Base-by-base conservation (phyloP, 2,113 vertebrate genomes). In the Melanerpes aurifrons region DNA sequence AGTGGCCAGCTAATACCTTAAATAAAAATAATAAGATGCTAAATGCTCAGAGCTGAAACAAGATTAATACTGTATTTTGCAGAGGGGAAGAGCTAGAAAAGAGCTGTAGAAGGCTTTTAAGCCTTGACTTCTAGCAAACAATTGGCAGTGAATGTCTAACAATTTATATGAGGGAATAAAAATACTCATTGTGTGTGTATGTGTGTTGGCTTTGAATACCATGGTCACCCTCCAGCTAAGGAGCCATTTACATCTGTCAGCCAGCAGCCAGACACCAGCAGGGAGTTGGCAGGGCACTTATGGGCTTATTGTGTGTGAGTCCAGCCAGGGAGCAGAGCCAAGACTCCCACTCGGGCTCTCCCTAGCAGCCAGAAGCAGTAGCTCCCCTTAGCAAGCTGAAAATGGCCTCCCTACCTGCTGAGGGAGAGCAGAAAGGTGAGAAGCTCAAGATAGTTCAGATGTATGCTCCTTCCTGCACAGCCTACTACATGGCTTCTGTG, bases 101-200 rank as follows among this genome's bases (percentile, higher is more conserved):
- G 5, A 17, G 58, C 66, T 72, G 37, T 35, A 94, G 62, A 91
- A 68, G 57, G n/a, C 56, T 90, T 86, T 92, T 83, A 94, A 69
- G n/a, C 64, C 73, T 83, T 26, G 78, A 77, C 73, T 81, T 89
- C 69, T 87, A 90, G 87, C 69, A 91, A 95, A 94, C 78, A 94
- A 96, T 91, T 94, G 94, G 85, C 93, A 93, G 69, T 69, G 77
- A 91, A 86, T 22, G 48, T 62, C 84, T 87, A 80, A 90, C 82
- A 94, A 92, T 91, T 95, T 95, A 87, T 81, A 66, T 6, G 79
- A 95, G 75, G 61, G 91, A 94, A 91, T 92, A 95, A 91, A 95
- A 95, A 83, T 94, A 90, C 54, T 83, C 82, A 47, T 58, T 94
- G 57, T 96, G 79, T 92, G 85, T 83, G 79, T 71, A 22, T 94